Percentiles rank a stretch among this genome's conserved stretches.
These are phyloP conservation scores for Seladonia tumulorum DNA, from an alignment of 2,888 invertebrate genomes.

Conservation along the genomic window DNA sequence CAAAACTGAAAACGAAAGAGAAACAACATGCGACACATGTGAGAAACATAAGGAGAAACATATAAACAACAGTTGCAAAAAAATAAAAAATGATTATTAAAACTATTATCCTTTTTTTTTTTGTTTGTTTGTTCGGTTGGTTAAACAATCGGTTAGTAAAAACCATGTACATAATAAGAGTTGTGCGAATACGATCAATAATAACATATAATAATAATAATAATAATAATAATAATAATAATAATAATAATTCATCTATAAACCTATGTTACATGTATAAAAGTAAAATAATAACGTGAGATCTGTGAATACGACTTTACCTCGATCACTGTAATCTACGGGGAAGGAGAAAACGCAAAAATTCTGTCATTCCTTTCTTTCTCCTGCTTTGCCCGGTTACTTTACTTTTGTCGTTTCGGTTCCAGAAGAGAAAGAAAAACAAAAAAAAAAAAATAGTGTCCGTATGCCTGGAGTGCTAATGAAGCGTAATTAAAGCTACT, in stretches of 20 bases:
- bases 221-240: conserved; percentile 59
- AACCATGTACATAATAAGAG: conserved; percentile 71
- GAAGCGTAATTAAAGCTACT: conserved; percentile 58
- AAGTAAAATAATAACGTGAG: conserved; percentile 74
- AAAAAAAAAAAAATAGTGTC: neutral
- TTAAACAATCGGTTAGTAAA: conserved; percentile 76
- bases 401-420: conserved; percentile 38
- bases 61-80: conserved; percentile 73
- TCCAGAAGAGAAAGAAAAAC: conserved; percentile 16
- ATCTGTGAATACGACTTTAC: conserved; percentile 81
- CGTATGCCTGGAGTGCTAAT: conserved; percentile 30
- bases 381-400: neutral
- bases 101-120: conserved; percentile 72
- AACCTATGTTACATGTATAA: conserved; percentile 70
- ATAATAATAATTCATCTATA: conserved; percentile 67
- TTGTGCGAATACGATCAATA: conserved; percentile 77
- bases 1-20: conserved; percentile 14
- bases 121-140: conserved; percentile 67
- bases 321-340: conserved; percentile 69
- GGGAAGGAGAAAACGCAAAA: conserved; percentile 49
- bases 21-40: conserved; percentile 2
- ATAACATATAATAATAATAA: conserved; percentile 58
- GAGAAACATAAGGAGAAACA: conserved; percentile 67
- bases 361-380: conserved; percentile 31
- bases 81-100: conserved; percentile 79